Base-by-base conservation (phyloP, 1,140 invertebrate species). In the Zaprionus capensis region DNA sequence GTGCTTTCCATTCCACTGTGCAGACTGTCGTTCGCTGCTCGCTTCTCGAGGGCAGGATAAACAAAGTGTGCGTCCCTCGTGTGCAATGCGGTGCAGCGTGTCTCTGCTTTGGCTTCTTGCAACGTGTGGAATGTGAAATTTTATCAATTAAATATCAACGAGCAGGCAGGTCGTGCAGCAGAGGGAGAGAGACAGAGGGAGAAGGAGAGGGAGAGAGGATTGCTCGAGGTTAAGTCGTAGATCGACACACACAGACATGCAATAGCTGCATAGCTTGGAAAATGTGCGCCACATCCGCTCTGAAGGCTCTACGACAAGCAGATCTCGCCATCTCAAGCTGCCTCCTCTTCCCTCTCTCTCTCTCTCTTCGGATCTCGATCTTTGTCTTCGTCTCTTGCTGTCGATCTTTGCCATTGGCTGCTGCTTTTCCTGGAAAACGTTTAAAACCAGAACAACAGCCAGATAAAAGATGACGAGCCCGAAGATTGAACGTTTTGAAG, bases 111-210 rank as follows among this genome's bases (percentile, higher is more conserved):
- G 83, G 83, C 85, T 88, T 87, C 81, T 66, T 71, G 56, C 68
- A 69, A 66, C 59, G 56, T 70, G 68, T 78, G 84, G 85, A 90
- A 90, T 90, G 85, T 90, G 86, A 81, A 90, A 85, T 83, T 82
- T 90, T 90, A 90, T 90, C 85, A 90, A 90, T 90, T 90, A 90
- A 90, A 90, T 82, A 88, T 88, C 85, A 58, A 36, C 53, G 56
- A 58, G 58, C 36, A 36, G 38, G 55, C 36, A 57, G 70, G 31
- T 57, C n/a, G 74, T 67, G 66, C 46, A 61, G 44, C 44, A 61
- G 62, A 44, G 20, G 53, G 0, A 28, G 17, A 3, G 31, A 66
- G 24, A 53, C 28, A 44, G 7, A 34, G 1, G n/a, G n/a, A 22
- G 26, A 1, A 28, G 5, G 5, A 56, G 28, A 6, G 20, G 53